phyloP scores from a whole-genome alignment of 2,888 invertebrate genomes.

The Polyommatus icarus region DNA sequence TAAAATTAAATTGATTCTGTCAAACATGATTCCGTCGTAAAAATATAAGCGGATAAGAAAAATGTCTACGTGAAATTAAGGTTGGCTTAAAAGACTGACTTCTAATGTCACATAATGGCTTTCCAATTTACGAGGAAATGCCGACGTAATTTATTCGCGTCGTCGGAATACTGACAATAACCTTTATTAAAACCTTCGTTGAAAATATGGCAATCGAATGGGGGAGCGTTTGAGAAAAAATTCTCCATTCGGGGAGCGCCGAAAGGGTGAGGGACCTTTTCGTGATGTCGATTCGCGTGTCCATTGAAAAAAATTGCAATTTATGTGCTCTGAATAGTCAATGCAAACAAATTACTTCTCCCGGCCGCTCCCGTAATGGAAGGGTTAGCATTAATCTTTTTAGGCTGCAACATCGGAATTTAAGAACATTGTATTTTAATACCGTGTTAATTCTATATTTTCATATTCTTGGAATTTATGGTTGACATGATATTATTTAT shows the following conservation, averaged over 20 bases:
- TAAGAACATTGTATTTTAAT: too few species aligned
- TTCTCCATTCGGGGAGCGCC: slow-evolving; percentile 35
- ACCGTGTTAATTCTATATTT: too few species aligned
- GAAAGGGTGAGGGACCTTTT: slow-evolving; percentile 49
- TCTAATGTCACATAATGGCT: slow-evolving; percentile 42
- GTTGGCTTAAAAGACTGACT: slow-evolving; percentile 38
- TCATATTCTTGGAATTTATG: too few species aligned
- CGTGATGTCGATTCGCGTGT: slow-evolving; percentile 67
- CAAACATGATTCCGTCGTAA: slow-evolving; percentile 30
- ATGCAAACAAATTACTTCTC: slow-evolving; percentile 63
- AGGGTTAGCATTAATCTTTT: slow-evolving; percentile 30
- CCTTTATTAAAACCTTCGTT: slow-evolving; percentile 44
- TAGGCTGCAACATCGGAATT: background rate
- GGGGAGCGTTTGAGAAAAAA: slow-evolving; percentile 43
- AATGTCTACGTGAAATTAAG: slow-evolving; percentile 35
- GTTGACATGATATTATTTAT: too few species aligned
- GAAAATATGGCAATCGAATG: slow-evolving; percentile 48
- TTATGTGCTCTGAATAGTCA: slow-evolving; percentile 64
- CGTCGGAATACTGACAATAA: slow-evolving; percentile 43
- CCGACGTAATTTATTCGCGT: slow-evolving; percentile 40
- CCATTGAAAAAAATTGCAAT: slow-evolving; percentile 60
- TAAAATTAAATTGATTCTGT: slow-evolving; percentile 30
- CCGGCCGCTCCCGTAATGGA: slow-evolving; percentile 34
- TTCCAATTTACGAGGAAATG: slow-evolving; percentile 42
- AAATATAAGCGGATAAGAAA: slow-evolving; percentile 33